A percentile compares a stretch with the other conserved stretches of the same genome.
Evolutionary conservation across 2,113 vertebrate genomes (phyloP).

Genomic region (Alosa alosa): DNA sequence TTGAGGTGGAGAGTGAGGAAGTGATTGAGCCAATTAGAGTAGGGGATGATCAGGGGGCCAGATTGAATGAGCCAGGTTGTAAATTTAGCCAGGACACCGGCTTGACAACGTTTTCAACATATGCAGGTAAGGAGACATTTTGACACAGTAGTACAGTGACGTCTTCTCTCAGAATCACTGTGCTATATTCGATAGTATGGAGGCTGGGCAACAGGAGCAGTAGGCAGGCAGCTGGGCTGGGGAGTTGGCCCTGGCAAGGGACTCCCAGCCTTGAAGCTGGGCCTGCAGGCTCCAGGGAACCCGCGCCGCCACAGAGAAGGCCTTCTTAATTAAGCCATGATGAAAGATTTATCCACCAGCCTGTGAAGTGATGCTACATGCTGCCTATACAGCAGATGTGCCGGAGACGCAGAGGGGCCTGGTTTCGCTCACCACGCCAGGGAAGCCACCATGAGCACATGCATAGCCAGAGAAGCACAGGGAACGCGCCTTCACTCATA

Average conservation of each 20-base stretch:
- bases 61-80: too few species aligned
- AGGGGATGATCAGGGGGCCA: too few species aligned
- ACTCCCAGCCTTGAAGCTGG: slow-evolving; percentile 4
- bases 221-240: background rate
- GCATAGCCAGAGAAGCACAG: background rate
- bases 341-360: slow-evolving; percentile 44
- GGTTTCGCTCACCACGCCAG: slow-evolving; percentile 19
- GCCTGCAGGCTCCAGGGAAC: background rate
- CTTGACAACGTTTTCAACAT: background rate
- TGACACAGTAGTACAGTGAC: background rate
- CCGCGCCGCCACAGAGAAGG: slow-evolving; percentile 35
- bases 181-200: background rate
- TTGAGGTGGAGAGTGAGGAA: too few species aligned
- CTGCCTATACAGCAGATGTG: background rate
- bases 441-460: background rate
- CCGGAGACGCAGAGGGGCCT: background rate
- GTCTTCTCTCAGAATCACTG: background rate
- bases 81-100: too few species aligned
- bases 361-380: slow-evolving; percentile 26
- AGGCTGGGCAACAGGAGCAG: background rate
- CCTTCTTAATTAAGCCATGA: slow-evolving; percentile 41
- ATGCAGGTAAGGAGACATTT: background rate
- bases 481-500: background rate
- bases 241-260: background rate
- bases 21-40: too few species aligned